Percentiles rank a stretch among this genome's conserved stretches.
These are phyloP conservation scores for Caenorhabditis elegans DNA, from an alignment of 1,140 invertebrate genomes.

Conservation along the genomic window WBcel235 BX284606.5:5785001-5785500, in stretches of 20 bases:
- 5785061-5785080: not conserved
- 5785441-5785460: not conserved
- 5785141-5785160: not conserved
- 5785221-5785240: not conserved
- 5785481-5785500: too few relatives aligned
- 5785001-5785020: not conserved
- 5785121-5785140: not conserved
- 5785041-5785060: not conserved
- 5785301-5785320: slow-evolving; percentile 1
- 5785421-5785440: not conserved
- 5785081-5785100: not conserved
- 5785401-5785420: not conserved
- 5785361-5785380: not conserved
- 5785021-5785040: not conserved
- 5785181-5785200: too few relatives aligned
- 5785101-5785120: not conserved
- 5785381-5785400: not conserved
- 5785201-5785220: not conserved
- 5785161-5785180: too few relatives aligned
- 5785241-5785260: not conserved
- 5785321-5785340: not conserved
- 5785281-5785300: not conserved
- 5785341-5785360: not conserved
- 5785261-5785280: not conserved
- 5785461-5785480: too few relatives aligned